A percentile compares a stretch with the other conserved stretches of the same genome.
Conservation (phyloP, 2,113 vertebrate species). For the Okapia johnstoni region DNA sequence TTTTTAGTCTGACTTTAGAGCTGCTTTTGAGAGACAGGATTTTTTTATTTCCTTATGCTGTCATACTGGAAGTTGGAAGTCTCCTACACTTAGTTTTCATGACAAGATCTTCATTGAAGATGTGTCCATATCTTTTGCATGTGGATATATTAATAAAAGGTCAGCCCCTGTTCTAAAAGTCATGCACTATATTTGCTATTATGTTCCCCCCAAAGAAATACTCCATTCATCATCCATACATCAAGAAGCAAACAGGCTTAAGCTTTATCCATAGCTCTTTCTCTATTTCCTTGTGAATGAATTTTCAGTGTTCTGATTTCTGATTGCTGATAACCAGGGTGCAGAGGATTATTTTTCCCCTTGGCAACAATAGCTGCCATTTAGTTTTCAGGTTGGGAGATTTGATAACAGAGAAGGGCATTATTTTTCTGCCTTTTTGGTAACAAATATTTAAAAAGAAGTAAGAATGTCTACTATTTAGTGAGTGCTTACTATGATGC, state of each 20-base stretch:
- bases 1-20: background rate
- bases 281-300: background rate
- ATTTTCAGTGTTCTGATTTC: background rate
- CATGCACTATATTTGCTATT: background rate
- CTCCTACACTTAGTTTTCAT: conserved; percentile 2
- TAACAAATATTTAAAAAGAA: conserved; percentile 21
- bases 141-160: background rate
- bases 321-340: background rate
- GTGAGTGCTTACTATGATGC: background rate
- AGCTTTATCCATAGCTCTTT: background rate
- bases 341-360: background rate
- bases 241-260: background rate
- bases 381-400: conserved; percentile 6
- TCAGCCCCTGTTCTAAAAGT: background rate
- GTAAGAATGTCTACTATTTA: background rate
- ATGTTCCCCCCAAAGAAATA: background rate
- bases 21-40: background rate
- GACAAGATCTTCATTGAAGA: background rate
- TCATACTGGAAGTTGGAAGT: background rate
- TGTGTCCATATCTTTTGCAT: background rate
- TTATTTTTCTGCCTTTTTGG: conserved; percentile 22
- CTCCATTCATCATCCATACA: background rate
- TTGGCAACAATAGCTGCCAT: background rate
- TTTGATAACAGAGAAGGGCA: background rate
- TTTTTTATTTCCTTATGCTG: background rate